Conservation (phyloP, 2,113 vertebrate genomes). For the Vulpes ferrilata region DNA sequence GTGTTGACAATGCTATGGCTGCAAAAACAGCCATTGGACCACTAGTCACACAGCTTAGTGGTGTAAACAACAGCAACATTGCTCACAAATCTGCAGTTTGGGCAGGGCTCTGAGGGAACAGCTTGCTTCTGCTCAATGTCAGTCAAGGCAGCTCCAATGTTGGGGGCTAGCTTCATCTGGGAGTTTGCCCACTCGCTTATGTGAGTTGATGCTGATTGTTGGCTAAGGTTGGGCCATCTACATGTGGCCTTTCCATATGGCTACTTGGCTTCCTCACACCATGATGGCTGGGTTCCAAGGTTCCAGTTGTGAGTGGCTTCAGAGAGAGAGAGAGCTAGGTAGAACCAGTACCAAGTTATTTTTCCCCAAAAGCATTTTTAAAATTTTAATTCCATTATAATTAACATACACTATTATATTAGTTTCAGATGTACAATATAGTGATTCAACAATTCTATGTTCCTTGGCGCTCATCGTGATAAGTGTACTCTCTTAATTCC, state of each 20-base stretch:
- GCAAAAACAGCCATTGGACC: not conserved
- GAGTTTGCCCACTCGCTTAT: not conserved
- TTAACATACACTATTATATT: not conserved
- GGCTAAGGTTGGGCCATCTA: not conserved
- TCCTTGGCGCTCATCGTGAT: not conserved
- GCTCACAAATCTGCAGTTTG: not conserved
- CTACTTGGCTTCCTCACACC: not conserved
- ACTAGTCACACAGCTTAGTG: not conserved
- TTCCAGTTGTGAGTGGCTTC: not conserved
- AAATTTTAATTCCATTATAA: not conserved
- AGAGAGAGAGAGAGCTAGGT: not conserved
- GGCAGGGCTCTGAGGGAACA: not conserved
- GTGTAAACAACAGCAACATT: not conserved
- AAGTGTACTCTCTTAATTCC: not conserved
- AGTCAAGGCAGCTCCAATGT: not conserved
- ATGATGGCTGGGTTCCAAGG: not conserved
- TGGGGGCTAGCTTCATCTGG: not conserved
- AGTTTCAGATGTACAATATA: not conserved
- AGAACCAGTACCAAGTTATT: not conserved
- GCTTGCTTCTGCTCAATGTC: not conserved
- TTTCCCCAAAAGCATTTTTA: not conserved
- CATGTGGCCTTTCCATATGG: not conserved
- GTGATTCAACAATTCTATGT: not conserved
- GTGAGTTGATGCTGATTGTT: not conserved
- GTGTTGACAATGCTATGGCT: not conserved